Conservation (phyloP, 30 jellyfish, hydroid and myxozoan genomes). For the Turritopsis rubra region DNA sequence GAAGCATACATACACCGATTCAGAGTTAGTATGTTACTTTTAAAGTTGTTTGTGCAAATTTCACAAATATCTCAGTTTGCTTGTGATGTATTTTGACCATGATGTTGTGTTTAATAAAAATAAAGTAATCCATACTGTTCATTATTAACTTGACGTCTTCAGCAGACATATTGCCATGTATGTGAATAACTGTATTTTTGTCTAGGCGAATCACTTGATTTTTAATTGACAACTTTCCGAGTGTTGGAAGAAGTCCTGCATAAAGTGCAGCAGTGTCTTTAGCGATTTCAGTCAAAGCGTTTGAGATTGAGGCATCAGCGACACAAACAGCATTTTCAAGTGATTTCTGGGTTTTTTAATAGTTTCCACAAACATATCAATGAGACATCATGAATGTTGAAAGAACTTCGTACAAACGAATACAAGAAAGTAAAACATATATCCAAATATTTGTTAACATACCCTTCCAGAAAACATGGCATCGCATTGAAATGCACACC, state of each 20-base stretch:
- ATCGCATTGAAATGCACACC: slow-evolving; percentile 15
- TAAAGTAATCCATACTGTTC: not conserved
- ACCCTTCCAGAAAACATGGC: slow-evolving; percentile 17
- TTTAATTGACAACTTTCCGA: not conserved
- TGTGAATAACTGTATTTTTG: not conserved
- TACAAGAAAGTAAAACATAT: not conserved
- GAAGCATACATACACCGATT: no score
- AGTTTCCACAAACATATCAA: not conserved
- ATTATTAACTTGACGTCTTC: not conserved
- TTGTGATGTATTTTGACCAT: no score
- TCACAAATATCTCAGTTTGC: no score
- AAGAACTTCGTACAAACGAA: not conserved
- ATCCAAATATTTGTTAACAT: not conserved
- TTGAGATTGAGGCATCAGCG: slow-evolving; percentile 4
- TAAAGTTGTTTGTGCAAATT: no score
- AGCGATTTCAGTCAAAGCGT: slow-evolving; percentile 7
- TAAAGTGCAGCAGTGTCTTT: slow-evolving; percentile 5
- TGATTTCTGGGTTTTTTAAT: slow-evolving; percentile 1
- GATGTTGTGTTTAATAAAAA: no score
- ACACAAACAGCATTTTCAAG: not conserved
- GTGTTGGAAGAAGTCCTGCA: not conserved
- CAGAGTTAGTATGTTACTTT: no score
- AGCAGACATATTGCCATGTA: not conserved
- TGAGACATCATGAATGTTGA: not conserved
- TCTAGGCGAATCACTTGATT: not conserved